These are phyloP conservation scores for Papilio gigon DNA, from an alignment of 2,888 invertebrate genomes.

Conservation along the genomic window DNA sequence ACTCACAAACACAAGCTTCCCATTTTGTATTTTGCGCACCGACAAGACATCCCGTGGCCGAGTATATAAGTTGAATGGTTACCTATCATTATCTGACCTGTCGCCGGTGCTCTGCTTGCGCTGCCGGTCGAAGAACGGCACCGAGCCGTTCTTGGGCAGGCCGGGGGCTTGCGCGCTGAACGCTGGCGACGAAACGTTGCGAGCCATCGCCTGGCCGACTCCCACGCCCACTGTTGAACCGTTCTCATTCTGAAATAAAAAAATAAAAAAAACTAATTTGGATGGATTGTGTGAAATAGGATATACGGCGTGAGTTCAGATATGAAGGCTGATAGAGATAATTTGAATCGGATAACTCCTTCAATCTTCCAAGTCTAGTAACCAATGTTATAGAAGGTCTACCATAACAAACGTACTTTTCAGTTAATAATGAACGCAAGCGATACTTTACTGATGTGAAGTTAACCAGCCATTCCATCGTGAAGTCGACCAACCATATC, in stretches of 20 bases:
- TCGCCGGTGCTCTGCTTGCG: constrained; percentile 92
- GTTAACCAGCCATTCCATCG: too few species aligned
- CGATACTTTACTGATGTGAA: too few species aligned
- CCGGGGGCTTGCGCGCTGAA: constrained; percentile 89
- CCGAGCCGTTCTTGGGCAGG: constrained; percentile 93
- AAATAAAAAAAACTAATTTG: too few species aligned
- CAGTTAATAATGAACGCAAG: too few species aligned
- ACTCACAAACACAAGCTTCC: constrained; percentile 14
- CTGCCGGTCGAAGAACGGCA: constrained; percentile 93
- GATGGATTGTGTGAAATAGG: too few species aligned
- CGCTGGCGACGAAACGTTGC: constrained; percentile 94
- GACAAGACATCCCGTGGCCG: constrained; percentile 30
- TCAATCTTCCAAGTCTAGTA: too few species aligned
- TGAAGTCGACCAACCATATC: too few species aligned
- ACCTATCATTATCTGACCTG: constrained; percentile 74
- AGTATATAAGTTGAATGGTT: constrained; percentile 44
- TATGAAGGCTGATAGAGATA: too few species aligned
- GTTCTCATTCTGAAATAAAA: constrained; percentile 61
- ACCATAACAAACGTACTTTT: too few species aligned
- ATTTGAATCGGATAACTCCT: not conserved
- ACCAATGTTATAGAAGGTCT: too few species aligned
- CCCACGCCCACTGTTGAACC: constrained; percentile 46
- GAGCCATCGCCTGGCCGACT: constrained; percentile 82
- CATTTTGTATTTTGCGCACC: constrained; percentile 30
- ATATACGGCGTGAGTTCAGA: too few species aligned